Evolutionary conservation across 1,140 invertebrate genomes (phyloP).

Genomic region (Zeugodacus cucurbitae): DNA sequence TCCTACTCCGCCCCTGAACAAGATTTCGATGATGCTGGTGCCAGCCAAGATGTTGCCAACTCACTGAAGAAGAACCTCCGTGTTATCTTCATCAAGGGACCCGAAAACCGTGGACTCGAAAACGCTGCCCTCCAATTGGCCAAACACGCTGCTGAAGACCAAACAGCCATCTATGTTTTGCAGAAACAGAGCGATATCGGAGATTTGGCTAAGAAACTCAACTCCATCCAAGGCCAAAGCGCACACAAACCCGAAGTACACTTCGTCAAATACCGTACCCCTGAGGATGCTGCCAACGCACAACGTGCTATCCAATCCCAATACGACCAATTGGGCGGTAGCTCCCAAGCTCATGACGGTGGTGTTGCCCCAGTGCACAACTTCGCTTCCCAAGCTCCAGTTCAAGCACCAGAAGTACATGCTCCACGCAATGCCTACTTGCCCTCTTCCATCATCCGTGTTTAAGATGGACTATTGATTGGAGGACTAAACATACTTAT

Average conservation of each 20-base stretch:
- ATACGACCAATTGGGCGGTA: conserved; percentile 59
- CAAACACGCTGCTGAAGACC: conserved; percentile 57
- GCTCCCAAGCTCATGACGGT: conserved; percentile 52
- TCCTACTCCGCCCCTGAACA: conserved; percentile 54
- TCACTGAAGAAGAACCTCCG: conserved; percentile 54
- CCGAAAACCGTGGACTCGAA: conserved; percentile 58
- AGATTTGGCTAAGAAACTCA: conserved; percentile 56
- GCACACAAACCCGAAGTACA: conserved; percentile 61
- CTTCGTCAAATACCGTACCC: conserved; percentile 62
- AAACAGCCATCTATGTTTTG: conserved; percentile 62
- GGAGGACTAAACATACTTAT: not conserved
- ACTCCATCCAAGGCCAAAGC: conserved; percentile 45
- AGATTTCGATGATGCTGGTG: conserved; percentile 49
- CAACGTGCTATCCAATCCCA: conserved; percentile 58
- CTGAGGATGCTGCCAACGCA: conserved; percentile 57
- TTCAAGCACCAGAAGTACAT: conserved; percentile 41
- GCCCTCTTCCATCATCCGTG: conserved; percentile 59
- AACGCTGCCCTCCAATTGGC: conserved; percentile 56
- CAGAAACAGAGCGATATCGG: conserved; percentile 61
- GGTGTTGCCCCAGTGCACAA: conserved; percentile 59
- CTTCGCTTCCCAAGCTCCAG: conserved; percentile 56
- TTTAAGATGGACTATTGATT: not conserved
- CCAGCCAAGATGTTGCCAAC: conserved; percentile 41
- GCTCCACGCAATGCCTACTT: conserved; percentile 49
- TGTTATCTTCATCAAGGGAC: conserved; percentile 61